phyloP scores from a whole-genome alignment of 2,797 vertebrate species.

The Neomorphus geoffroyi region DNA sequence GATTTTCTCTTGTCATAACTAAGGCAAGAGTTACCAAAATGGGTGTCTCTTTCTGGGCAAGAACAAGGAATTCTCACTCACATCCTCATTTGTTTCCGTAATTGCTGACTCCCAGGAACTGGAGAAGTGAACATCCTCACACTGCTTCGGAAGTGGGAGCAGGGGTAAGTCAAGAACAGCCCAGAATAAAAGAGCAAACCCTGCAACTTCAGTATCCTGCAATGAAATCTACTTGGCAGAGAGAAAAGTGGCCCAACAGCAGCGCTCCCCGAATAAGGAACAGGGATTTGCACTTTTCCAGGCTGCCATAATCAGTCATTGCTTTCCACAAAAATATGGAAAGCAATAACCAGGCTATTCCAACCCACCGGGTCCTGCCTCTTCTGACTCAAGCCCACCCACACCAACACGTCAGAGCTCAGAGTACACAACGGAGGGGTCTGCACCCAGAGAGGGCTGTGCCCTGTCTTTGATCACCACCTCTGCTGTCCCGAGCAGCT shows the following conservation, averaged over 20 bases:
- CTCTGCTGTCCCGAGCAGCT: background rate
- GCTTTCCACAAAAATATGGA: background rate
- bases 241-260: background rate
- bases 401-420: fast-evolving
- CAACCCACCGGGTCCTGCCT: background rate
- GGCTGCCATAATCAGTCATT: fast-evolving
- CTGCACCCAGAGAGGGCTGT: background rate
- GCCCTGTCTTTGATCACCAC: background rate
- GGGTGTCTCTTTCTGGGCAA: background rate
- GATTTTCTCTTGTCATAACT: background rate
- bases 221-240: background rate
- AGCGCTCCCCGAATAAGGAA: background rate
- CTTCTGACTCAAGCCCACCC: background rate
- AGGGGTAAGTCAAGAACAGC: background rate
- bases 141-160: background rate
- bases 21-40: background rate
- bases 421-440: fast-evolving
- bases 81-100: background rate
- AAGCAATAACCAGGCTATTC: background rate
- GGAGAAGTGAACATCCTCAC: background rate
- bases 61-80: background rate
- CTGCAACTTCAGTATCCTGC: background rate
- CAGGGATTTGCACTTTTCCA: background rate
- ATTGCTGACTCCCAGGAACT: background rate
- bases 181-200: background rate